A percentile compares a stretch with the other conserved stretches of the same genome.
Evolutionary conservation across 2,888 invertebrate species (phyloP).

Genomic region (Spodoptera exigua): DNA sequence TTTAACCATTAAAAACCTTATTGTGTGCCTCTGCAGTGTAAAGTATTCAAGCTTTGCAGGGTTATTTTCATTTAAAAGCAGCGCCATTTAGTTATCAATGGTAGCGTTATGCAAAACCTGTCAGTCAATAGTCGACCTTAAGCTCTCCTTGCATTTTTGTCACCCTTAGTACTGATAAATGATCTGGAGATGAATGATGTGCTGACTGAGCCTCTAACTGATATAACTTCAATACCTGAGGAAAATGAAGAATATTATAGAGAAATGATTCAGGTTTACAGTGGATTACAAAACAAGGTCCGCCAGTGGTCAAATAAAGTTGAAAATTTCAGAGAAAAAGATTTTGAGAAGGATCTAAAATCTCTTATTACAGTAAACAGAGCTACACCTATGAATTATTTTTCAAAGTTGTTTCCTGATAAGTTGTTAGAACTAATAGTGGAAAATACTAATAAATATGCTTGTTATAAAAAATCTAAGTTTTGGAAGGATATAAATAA

Average conservation of each 20-base stretch:
- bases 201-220: too few species aligned
- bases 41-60: too few species aligned
- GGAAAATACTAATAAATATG: constrained; percentile 11
- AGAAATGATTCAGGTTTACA: constrained; percentile 23
- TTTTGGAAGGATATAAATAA: constrained; percentile 8
- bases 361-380: constrained; percentile 13
- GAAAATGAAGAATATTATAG: constrained; percentile 29
- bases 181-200: too few species aligned
- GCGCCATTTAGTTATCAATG: too few species aligned
- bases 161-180: too few species aligned
- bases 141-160: too few species aligned
- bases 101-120: too few species aligned
- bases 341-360: constrained; percentile 20
- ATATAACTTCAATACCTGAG: too few species aligned
- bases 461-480: constrained; percentile 6
- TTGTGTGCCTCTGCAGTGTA: too few species aligned
- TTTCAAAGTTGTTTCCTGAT: constrained; percentile 11
- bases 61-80: too few species aligned
- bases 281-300: constrained; percentile 15
- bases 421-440: constrained; percentile 15
- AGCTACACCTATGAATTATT: constrained; percentile 3
- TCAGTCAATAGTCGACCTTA: too few species aligned
- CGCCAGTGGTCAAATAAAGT: constrained; percentile 15
- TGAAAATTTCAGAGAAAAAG: constrained; percentile 13
- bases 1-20: too few species aligned